A percentile compares a stretch with the other conserved stretches of the same genome.
phyloP scores from a whole-genome alignment of 2,888 invertebrate genomes.

The Girardia tigrina region DNA sequence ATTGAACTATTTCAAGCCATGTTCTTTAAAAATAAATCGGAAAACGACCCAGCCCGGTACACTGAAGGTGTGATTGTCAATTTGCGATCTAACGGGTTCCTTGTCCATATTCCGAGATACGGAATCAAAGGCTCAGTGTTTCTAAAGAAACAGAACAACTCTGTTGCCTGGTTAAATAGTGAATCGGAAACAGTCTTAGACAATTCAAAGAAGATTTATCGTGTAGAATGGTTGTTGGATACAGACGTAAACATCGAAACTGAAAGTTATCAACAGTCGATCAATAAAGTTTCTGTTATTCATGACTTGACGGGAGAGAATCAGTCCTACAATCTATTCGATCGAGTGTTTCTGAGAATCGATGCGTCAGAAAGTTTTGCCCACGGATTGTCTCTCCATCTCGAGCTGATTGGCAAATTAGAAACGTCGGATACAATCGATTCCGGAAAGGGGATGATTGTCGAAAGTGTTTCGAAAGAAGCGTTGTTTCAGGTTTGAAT shows the following conservation, averaged over 20 bases:
- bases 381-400: conserved; percentile 41
- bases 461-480: not conserved
- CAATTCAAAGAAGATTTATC: not conserved
- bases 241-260: not conserved
- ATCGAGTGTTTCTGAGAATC: conserved; percentile 44
- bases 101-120: conserved; percentile 48
- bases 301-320: conserved; percentile 39
- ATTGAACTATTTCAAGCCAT: conserved; percentile 47
- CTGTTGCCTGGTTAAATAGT: conserved; percentile 40
- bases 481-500: not conserved
- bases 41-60: conserved; percentile 41
- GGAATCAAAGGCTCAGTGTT: conserved; percentile 48
- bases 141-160: conserved; percentile 42
- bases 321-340: conserved; percentile 44
- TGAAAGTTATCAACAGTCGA: not conserved
- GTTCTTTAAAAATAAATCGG: conserved; percentile 43
- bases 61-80: conserved; percentile 47
- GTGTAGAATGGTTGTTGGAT: conserved; percentile 40
- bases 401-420: conserved; percentile 38
- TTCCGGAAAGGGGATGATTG: not conserved
- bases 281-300: conserved; percentile 37
- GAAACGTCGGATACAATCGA: not conserved
- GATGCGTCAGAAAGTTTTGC: conserved; percentile 41
- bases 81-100: conserved; percentile 45
- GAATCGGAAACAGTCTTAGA: conserved; percentile 27